A percentile compares a stretch with the other conserved stretches of the same genome.
These are phyloP conservation scores for Oegoconia quadripuncta DNA, from an alignment of 2,888 invertebrate species.

Conservation along the genomic window DNA sequence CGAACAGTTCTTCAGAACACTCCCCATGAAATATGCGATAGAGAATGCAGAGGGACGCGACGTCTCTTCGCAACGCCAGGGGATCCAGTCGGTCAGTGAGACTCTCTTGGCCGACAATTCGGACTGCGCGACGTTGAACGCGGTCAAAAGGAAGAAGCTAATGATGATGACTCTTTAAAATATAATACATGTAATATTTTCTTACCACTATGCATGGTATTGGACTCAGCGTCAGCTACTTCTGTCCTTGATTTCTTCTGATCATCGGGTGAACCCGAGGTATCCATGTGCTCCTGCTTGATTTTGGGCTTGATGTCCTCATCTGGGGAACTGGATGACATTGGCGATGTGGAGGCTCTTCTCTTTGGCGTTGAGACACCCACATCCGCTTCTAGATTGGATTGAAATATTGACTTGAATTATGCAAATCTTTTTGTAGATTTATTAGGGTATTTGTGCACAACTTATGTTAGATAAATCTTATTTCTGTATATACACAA, in stretches of 20 bases:
- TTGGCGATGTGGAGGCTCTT: conserved; percentile 76
- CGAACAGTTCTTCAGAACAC: too few species aligned
- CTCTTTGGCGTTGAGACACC: conserved; percentile 81
- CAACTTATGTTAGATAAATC: too few species aligned
- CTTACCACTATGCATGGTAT: conserved; percentile 95
- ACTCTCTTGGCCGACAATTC: too few species aligned
- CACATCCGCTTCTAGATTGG: conserved; percentile 60
- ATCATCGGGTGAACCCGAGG: conserved; percentile 81
- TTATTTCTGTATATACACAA: too few species aligned
- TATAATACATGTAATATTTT: conserved; percentile 26
- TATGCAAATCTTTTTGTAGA: too few species aligned
- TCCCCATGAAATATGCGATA: too few species aligned
- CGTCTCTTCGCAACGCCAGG: too few species aligned
- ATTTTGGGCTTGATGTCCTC: conserved; percentile 77
- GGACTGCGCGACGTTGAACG: too few species aligned
- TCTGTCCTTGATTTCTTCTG: conserved; percentile 88
- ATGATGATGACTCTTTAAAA: neutral
- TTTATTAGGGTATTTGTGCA: too few species aligned
- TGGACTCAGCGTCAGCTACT: conserved; percentile 92
- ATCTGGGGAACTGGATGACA: conserved; percentile 74
- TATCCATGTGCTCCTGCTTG: conserved; percentile 84
- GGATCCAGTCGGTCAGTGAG: too few species aligned
- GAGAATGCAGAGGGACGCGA: too few species aligned
- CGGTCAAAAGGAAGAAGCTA: neutral
- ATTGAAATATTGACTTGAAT: neutral